Evolutionary conservation across 2,113 vertebrate species (phyloP).

Genomic region (Gymnarchus niloticus): DNA sequence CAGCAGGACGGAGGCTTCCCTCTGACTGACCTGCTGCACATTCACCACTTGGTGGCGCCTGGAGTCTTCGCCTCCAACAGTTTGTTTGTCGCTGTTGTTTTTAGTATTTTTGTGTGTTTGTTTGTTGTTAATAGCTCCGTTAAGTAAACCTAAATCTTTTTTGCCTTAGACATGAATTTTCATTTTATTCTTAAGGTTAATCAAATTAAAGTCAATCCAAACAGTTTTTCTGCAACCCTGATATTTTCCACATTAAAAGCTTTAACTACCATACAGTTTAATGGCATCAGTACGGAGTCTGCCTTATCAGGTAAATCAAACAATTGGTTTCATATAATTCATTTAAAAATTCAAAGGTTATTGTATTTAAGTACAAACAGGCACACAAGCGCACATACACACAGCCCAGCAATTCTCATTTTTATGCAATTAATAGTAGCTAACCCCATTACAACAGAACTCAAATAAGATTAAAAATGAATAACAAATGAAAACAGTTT

Average conservation of each 20-base stretch:
- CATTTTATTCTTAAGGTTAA: neutral
- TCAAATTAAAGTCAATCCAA: slow-evolving; percentile 7
- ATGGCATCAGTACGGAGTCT: too few species aligned
- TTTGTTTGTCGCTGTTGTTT: neutral
- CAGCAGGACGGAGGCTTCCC: neutral
- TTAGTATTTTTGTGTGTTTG: neutral
- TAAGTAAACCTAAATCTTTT: neutral
- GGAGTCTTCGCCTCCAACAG: neutral
- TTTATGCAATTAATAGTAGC: neutral
- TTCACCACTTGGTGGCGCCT: slow-evolving; percentile 22
- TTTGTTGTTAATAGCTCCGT: neutral
- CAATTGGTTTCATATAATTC: neutral
- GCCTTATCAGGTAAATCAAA: neutral
- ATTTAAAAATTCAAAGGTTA: neutral
- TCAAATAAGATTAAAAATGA: neutral
- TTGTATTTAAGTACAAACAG: neutral
- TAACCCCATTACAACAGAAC: neutral
- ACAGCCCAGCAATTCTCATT: neutral
- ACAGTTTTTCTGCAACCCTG: neutral
- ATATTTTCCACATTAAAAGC: neutral
- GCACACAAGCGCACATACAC: neutral
- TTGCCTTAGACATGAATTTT: slow-evolving; percentile 6
- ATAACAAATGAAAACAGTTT: neutral
- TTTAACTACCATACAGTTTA: neutral
- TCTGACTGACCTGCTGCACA: neutral